Base-by-base conservation (phyloP, 2,888 invertebrate species). In the Ennomos erosarius region DNA sequence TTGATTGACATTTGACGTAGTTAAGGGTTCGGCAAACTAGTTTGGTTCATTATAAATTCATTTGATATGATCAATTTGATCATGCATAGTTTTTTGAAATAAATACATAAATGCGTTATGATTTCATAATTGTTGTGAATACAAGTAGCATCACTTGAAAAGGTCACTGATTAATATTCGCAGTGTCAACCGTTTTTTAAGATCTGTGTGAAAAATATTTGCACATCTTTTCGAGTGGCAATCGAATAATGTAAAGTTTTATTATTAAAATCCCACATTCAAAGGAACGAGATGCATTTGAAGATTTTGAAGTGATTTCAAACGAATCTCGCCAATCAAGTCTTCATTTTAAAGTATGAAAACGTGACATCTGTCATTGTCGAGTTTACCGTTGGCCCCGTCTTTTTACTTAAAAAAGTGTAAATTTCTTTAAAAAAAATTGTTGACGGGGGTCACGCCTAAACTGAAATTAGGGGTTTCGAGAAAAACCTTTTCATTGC, bases 371-470 rank as follows among this genome's bases (percentile, higher is more conserved):
- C 77, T 81, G 78, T 76, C 75, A 76, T 86, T 87, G 83, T 85
- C 70, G 71, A 79, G 75, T 81, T 81, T 81, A 84, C 90, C 89
- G 90, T 90, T 90, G 85, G 79, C 67, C 70, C 71, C 74, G 67
- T 63, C 67, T 77, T 79, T 86, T 86, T 82, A 74, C 45, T 69
- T 75, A 79, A 88, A 89, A 91, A 90, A 87, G 84, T 87, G 85
- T 85, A 81, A 87, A 84, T 81, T 85, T 82, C 65, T 65, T 59
- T 43, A 72, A 88, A 88, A 89, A 16, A 89, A 86, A 84, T 68
- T 81, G 87, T 88, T 90, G 90, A 91, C 86, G 87, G 90, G 91
- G 92, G 91, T 91, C 91, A 92, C 87, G 86, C 86, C 89, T 79
- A 68, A 82, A 86, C 87, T 86, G 69, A 90, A 90, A 90, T 91